Percentiles rank a stretch among this genome's conserved stretches.
Conservation (phyloP, 2,113 vertebrate species). For the Marmota monax region DNA sequence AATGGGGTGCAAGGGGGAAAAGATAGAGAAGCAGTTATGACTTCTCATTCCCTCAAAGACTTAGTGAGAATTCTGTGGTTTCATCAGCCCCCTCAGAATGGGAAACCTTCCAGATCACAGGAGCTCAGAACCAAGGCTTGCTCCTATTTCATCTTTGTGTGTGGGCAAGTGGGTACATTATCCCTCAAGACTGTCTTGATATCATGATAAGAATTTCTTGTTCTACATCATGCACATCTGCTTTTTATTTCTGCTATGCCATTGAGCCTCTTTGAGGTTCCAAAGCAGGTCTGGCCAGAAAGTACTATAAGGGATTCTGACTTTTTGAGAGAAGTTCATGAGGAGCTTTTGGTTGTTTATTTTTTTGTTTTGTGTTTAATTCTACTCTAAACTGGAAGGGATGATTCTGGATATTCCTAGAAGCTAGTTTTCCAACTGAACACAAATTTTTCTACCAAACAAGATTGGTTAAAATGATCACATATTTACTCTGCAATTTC, state of each 20-base stretch:
- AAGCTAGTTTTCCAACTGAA: neutral
- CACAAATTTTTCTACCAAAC: neutral
- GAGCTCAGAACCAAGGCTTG: neutral
- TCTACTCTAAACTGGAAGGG: neutral
- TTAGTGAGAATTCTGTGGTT: neutral
- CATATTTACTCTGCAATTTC: neutral
- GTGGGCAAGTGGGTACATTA: neutral
- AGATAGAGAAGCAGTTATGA: neutral
- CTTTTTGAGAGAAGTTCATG: constrained; percentile 11
- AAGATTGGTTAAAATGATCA: neutral
- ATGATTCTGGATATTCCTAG: neutral
- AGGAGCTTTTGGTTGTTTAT: neutral
- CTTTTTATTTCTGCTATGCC: neutral
- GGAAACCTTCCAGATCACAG: neutral
- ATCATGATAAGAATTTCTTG: neutral
- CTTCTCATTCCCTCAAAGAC: neutral
- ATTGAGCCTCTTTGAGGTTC: neutral
- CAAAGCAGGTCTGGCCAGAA: neutral
- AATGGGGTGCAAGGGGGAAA: neutral
- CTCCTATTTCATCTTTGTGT: neutral
- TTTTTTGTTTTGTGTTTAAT: neutral
- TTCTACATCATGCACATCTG: neutral
- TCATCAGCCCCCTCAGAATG: neutral
- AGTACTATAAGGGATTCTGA: neutral
- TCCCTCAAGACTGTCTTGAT: neutral